Evolutionary conservation across 2,797 vertebrate species (phyloP), one percentile per base, ranked within the genome.

Genomic region (Semotilus atromaculatus): DNA sequence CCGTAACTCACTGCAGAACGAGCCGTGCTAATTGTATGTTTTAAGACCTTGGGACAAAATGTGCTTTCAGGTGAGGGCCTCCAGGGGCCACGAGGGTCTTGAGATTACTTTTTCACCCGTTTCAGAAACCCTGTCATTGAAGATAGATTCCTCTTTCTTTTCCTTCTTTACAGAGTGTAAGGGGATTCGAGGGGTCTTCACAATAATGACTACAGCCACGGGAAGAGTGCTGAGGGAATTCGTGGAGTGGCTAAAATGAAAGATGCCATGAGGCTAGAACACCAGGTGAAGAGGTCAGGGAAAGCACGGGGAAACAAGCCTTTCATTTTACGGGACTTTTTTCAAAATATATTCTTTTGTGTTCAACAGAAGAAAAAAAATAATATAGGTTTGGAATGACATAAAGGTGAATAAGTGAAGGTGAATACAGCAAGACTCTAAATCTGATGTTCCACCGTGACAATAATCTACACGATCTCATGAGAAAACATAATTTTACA

Each of bases 141-240:
- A 31, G 31, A 31, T 31, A 31, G 31, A 31, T 31, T 31, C 31
- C 31, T 31, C 31, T 31, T 31, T 31, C 31, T 31, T 31, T 31
- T 31, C 31, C 31, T 31, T 31, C 31, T 31, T 31, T 31, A 31
- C 40, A 75, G 78, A 74, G 36, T 62, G 36, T 72, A 60, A 58
- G 34, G 60, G 83, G 68, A 87, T 76, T 81, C 58, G 45, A 74
- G 73, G 81, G 45, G 83, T 77, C 71, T 86, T 86, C 74, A 78
- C 85, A 73, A 73, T 88, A 88, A 90, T 86, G 85, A 84, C 68
- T 82, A 23, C 31, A 80, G 83, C 38, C 79, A 71, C 64, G 48
- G 81, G 84, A 82, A 77, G 66, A 67, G 60, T 53, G 80, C 68
- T 60, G 64, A 86, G 85, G 70, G 81, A 71, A 88, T 84, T 68